Conservation (phyloP, 2,797 vertebrate species). For the Smutsia gigantea region DNA sequence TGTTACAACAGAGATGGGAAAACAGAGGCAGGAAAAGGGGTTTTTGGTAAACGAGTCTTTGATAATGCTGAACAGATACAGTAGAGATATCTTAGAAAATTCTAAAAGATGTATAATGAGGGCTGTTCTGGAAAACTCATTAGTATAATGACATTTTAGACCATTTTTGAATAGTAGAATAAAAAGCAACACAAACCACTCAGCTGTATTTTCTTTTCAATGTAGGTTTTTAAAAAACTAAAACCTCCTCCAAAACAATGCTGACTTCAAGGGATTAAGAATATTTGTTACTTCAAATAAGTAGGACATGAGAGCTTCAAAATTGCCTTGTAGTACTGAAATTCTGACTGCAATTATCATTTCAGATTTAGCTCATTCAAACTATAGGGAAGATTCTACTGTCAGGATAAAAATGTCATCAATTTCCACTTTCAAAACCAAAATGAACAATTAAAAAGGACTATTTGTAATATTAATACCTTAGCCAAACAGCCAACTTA, state of each 20-base stretch:
- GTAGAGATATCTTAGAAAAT: not conserved
- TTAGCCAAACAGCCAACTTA: not conserved
- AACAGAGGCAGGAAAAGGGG: not conserved
- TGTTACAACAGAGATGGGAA: not conserved
- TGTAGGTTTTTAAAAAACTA: not conserved
- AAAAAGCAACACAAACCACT: not conserved
- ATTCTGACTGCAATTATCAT: not conserved
- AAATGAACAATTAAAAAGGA: not conserved
- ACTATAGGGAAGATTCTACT: not conserved
- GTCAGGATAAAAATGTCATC: not conserved
- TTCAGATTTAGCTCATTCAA: not conserved
- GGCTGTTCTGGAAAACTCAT: not conserved
- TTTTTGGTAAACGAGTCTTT: slow-evolving; percentile 12
- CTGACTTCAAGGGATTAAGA: not conserved
- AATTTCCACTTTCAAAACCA: not conserved
- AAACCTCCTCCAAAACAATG: not conserved
- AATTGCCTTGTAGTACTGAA: not conserved
- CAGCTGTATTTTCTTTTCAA: not conserved
- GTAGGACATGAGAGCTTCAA: not conserved
- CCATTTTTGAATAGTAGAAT: not conserved
- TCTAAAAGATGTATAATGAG: not conserved
- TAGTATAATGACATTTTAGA: not conserved
- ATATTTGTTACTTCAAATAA: not conserved
- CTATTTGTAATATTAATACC: not conserved
- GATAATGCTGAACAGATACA: slow-evolving; percentile 16